Evolutionary conservation across 2,113 vertebrate species (phyloP), one percentile per base, ranked within the genome.

Genomic region (Semnornis frantzii): DNA sequence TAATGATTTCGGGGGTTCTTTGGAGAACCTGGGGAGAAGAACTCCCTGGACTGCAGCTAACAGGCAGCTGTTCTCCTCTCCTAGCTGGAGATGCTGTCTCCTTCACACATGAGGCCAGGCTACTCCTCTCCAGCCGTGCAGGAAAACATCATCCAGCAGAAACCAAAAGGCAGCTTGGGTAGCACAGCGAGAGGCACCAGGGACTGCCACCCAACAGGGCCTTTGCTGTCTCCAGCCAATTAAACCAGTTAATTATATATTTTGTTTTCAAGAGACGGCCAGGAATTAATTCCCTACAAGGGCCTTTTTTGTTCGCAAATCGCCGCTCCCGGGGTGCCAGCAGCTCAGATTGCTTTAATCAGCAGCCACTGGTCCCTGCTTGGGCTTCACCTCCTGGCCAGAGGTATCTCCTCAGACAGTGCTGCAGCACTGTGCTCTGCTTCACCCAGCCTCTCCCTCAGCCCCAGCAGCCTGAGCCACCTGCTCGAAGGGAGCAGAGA

Each of bases 261-360:
- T 89, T 86, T 28, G 15, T 76, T 91, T 76, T 25, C 86, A 81
- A 86, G 78, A 57, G 24, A 60, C 3, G 6, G 1, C 77, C 59
- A 19, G 60, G 91, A 95, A 93, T 87, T 94, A 84, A 87, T 23
- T 69, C 89, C 20, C 34, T 27, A 92, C 91, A 94, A 96, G 83
- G 84, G 34, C 89, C 86, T 55, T 77, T 88, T 92, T 82, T 95
- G 90, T 96, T 92, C 58, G 90, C 57, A 84, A 89, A 87, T 87
- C 70, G 0, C 23, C 4, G 10, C 72, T 57, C 57, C 23, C 24
- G 1, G 3, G 15, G 82, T 1, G 52, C 96, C 90, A 88, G 48
- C 86, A 84, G 81, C 89, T 94, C 24, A 15, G 94, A 94, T 94
- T 55, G 87, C 28, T 94, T 93, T 95, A 96, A 96, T 96, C 94